Percentiles rank a stretch among this genome's conserved stretches.
Evolutionary conservation across 2,113 vertebrate genomes (phyloP).

Genomic region (Dasypus novemcinctus): DNA sequence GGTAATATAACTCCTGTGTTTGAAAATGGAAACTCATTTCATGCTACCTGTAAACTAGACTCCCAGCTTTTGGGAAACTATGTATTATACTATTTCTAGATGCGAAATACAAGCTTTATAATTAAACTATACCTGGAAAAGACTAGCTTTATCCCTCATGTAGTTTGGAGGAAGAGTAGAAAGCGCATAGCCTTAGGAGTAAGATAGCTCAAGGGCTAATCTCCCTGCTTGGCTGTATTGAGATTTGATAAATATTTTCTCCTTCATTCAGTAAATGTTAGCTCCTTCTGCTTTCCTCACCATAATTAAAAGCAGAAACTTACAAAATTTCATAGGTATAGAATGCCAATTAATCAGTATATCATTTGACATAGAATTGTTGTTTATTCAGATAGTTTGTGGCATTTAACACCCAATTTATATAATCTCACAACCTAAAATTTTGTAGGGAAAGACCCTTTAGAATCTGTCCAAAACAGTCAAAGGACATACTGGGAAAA

Average conservation of each 20-base stretch:
- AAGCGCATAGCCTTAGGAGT: neutral
- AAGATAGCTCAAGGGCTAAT: neutral
- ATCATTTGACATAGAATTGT: slow-evolving; percentile 35
- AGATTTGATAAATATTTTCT: no score
- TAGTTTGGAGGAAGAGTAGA: neutral
- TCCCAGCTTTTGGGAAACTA: neutral
- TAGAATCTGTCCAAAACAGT: slow-evolving; percentile 31
- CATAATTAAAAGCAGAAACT: slow-evolving; percentile 31
- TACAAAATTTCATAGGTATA: slow-evolving; percentile 8
- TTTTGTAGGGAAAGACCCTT: neutral
- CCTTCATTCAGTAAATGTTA: neutral
- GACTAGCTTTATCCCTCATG: neutral
- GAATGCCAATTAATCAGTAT: neutral
- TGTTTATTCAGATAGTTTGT: slow-evolving; percentile 4
- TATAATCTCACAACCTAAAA: neutral
- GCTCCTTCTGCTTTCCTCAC: neutral
- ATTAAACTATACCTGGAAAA: neutral
- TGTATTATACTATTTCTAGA: neutral
- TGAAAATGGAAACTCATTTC: slow-evolving; percentile 20
- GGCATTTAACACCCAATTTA: neutral
- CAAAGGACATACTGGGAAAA: slow-evolving; percentile 22
- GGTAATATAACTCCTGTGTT: slow-evolving; percentile 24
- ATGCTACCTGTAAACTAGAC: neutral
- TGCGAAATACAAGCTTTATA: neutral
- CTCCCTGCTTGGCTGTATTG: neutral